phyloP scores from a whole-genome alignment of 2,888 invertebrate species.

The Panopea generosa region DNA sequence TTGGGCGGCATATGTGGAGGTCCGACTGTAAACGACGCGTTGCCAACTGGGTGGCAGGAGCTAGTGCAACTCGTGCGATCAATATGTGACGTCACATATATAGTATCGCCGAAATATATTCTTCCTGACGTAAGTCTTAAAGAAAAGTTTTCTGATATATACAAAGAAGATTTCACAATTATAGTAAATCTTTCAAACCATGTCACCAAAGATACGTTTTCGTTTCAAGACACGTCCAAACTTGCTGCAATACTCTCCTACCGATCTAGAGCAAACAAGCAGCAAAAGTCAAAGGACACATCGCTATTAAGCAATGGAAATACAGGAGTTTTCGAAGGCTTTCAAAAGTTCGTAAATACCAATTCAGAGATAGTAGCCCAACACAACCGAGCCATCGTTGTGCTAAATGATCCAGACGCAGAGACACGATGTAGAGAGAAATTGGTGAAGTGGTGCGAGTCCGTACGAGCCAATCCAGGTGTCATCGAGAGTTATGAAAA shows the following conservation, averaged over 20 bases:
- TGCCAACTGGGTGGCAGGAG: constrained; percentile 11
- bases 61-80: constrained; percentile 12
- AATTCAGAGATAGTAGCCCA: constrained; percentile 13
- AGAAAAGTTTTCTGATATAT: background rate
- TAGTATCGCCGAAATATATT: constrained; percentile 36
- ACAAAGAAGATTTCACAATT: constrained; percentile 2
- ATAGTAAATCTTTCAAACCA: background rate
- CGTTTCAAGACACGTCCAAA: background rate
- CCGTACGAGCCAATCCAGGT: background rate
- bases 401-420: constrained; percentile 22
- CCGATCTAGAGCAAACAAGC: constrained; percentile 1
- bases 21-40: background rate
- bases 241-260: constrained; percentile 3
- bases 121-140: constrained; percentile 1
- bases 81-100: constrained; percentile 27
- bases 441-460: constrained; percentile 1
- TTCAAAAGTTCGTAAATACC: constrained; percentile 18
- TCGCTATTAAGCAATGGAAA: background rate
- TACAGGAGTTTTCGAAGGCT: constrained; percentile 5
- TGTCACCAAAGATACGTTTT: background rate
- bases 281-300: background rate
- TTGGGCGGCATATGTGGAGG: too few species aligned
- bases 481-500: constrained; percentile 8
- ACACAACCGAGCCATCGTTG: constrained; percentile 8
- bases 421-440: constrained; percentile 16